These are phyloP conservation scores for Hyposoter dolosus DNA, from an alignment of 2,888 invertebrate genomes.

Conservation along the genomic window DNA sequence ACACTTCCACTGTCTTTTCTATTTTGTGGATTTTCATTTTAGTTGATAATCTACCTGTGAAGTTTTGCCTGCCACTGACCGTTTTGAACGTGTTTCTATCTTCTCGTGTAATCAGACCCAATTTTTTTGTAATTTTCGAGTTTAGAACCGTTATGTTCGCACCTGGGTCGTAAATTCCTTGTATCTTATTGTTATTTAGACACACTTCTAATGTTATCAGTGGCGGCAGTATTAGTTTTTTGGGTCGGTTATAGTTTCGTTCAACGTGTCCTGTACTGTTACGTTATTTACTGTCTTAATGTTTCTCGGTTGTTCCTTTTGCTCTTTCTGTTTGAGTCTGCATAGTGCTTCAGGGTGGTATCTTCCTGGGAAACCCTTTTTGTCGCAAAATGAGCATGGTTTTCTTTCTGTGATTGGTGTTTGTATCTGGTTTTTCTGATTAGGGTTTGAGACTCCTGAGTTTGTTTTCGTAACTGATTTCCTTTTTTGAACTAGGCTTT, in stretches of 20 bases:
- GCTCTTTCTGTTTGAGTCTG: constrained; percentile 53
- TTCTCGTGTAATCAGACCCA: constrained; percentile 56
- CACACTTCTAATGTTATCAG: constrained; percentile 58
- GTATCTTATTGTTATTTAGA: constrained; percentile 48
- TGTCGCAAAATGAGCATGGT: constrained; percentile 56
- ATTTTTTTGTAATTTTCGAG: constrained; percentile 60
- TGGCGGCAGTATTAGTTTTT: constrained; percentile 59
- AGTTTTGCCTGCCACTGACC: constrained; percentile 67
- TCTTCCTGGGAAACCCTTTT: constrained; percentile 58
- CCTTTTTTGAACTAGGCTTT: constrained; percentile 44
- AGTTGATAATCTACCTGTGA: constrained; percentile 66
- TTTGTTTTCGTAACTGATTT: constrained; percentile 33
- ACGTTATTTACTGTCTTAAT: constrained; percentile 52
- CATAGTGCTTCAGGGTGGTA: constrained; percentile 50
- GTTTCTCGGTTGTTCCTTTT: constrained; percentile 39
- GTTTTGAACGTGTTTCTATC: constrained; percentile 58
- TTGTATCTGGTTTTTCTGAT: constrained; percentile 54
- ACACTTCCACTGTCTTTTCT: constrained; percentile 54
- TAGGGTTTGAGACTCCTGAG: constrained; percentile 32
- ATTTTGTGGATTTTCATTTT: constrained; percentile 71
- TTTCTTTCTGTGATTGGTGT: constrained; percentile 44
- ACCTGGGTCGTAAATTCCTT: constrained; percentile 60
- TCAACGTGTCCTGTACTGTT: constrained; percentile 45
- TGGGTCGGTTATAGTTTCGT: constrained; percentile 53
- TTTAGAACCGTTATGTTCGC: constrained; percentile 57